Evolutionary conservation across 2,113 vertebrate species (phyloP), one percentile per base, ranked within the genome.

Genomic region (Orycteropus afer): DNA sequence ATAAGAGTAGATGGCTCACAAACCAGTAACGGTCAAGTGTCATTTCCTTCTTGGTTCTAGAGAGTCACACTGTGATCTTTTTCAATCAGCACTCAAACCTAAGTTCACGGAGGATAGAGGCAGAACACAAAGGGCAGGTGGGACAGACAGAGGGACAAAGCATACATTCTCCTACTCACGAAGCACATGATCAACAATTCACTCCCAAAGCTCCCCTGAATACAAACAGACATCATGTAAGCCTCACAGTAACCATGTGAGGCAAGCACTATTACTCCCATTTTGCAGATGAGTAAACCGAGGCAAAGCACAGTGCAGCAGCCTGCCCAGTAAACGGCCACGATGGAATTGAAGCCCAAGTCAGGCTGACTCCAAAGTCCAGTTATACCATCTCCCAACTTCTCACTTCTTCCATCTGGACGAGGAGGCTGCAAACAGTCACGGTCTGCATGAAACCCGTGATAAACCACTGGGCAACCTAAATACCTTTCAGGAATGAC

Each of bases 1-100:
- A 76, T 29, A 32, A 17, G 73, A 82, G 32, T 1, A 12, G 25
- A 45, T 47, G 59, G n/a, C 49, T 82, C 73, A 53, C 88, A 45
- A 47, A 82, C 40, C 55, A n/a, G 67, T 47, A 42, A 77, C 2
- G 37, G 32, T 80, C 71, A 92, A 95, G 65, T 87, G 81, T 83
- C 80, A 77, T 29, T 78, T 96, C 90, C 94, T 90, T 80, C 40
- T 37, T n/a, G 59, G n/a, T 71, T 69, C 20, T 23, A 29, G 59
- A 18, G 84, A 95, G 80, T 85, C 51, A 42, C 11, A 7, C 42
- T 59, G 17, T 65, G 10, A 63, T 27, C 53, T 49, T 22, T 7
- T 18, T 29, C 74, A 25, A 37, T 32, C 61, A 69, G 79, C 63
- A 67, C 63, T 89, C 77, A 83, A 90, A 85, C 23, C 55, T 57